Evolutionary conservation across 2,888 invertebrate genomes (phyloP).

Genomic region (Omphaloscelis lunosa): DNA sequence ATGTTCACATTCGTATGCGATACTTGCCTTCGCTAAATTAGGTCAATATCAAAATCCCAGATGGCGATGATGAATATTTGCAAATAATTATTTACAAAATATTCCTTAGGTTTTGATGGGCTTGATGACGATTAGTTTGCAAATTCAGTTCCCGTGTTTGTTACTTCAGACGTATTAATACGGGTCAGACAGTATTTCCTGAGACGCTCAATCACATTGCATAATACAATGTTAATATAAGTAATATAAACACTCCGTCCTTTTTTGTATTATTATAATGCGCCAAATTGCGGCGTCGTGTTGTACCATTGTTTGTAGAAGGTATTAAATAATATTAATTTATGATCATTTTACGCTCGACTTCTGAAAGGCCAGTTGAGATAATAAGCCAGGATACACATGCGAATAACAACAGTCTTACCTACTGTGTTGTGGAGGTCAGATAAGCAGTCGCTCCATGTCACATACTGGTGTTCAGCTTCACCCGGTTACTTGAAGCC

Average conservation of each 20-base stretch:
- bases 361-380: not conserved
- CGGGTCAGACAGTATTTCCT: not conserved
- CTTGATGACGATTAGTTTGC: not conserved
- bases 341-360: not conserved
- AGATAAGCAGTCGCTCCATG: not conserved
- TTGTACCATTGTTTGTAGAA: slow-evolving; percentile 20
- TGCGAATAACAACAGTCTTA: not conserved
- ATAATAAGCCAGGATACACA: not conserved
- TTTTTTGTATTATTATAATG: not conserved
- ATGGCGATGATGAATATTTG: not conserved
- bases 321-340: slow-evolving; percentile 2
- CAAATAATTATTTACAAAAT: no score
- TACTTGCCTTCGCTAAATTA: not conserved
- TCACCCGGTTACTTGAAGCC: not conserved
- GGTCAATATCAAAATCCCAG: not conserved
- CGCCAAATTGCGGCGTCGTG: not conserved
- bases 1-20: not conserved
- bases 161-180: not conserved
- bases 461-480: not conserved
- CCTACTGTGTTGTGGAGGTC: not conserved
- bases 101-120: not conserved
- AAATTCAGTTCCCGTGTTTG: not conserved
- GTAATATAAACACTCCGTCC: slow-evolving; percentile 37
- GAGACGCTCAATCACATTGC: slow-evolving; percentile 27
- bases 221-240: slow-evolving; percentile 13